Evolutionary conservation across 2,888 invertebrate genomes (phyloP).

Genomic region (Ormyrus nitidulus): DNA sequence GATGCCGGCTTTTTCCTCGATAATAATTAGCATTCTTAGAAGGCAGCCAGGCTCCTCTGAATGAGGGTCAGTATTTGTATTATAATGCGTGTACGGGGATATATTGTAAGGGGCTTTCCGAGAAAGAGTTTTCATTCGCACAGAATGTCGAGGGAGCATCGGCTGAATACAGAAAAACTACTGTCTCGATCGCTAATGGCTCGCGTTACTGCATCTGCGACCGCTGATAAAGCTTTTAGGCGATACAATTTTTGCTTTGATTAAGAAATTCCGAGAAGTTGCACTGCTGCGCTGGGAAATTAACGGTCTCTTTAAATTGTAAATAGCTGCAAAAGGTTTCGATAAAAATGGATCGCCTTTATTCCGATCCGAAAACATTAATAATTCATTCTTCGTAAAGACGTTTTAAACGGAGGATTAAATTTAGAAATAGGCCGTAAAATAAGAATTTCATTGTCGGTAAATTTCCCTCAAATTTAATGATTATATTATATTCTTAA

Average conservation of each 20-base stretch:
- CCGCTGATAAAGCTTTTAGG: conserved; percentile 5
- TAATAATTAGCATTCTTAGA: conserved; percentile 43
- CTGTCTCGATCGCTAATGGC: conserved; percentile 29
- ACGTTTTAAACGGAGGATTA: background rate
- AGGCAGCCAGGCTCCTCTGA: background rate
- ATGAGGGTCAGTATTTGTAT: conserved; percentile 10
- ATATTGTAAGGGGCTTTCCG: background rate
- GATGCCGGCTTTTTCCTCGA: conserved; percentile 15
- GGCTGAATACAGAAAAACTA: background rate
- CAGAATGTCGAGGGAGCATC: background rate
- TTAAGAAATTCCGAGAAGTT: too few relatives aligned
- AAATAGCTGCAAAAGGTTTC: too few relatives aligned
- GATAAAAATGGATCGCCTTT: background rate
- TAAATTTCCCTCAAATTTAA: conserved; percentile 5
- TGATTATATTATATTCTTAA: conserved; percentile 8
- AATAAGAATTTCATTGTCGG: background rate
- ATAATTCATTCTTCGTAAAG: too few relatives aligned
- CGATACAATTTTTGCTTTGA: conserved; percentile 1
- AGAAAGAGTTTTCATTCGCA: conserved; percentile 15
- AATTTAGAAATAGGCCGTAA: background rate
- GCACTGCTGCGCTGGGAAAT: too few relatives aligned
- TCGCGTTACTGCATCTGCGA: conserved; percentile 15
- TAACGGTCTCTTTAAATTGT: too few relatives aligned
- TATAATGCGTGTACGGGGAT: background rate
- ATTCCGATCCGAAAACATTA: background rate